Base-by-base conservation (phyloP, 1,140 invertebrate genomes). In the Reticulitermes speratus region DNA sequence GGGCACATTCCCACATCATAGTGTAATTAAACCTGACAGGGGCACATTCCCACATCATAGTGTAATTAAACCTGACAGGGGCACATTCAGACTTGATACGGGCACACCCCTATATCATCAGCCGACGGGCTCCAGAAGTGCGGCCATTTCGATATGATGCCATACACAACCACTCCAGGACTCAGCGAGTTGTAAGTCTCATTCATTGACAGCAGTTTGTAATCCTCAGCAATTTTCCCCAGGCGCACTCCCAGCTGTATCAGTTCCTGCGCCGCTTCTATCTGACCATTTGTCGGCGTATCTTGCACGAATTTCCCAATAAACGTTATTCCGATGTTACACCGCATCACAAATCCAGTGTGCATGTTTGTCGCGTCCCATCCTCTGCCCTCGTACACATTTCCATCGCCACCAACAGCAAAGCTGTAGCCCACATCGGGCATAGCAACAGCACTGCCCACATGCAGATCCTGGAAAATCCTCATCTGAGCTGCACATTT, bases 341-440 rank as follows among this genome's bases (percentile, higher is more conserved):
- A 92, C 75, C 90, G 90, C 89, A 97, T 97, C 88, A 94, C 96
- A 32, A 90, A 90, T 5, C 92, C 93, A 0, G 96, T 93, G 88
- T 97, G 96, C 0, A 95, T 95, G 9, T 96, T 96, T 0, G 94
- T 90, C 8, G 89, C 90, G 44, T 94, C 92, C 94, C 96, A 97
- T 1, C 93, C 94, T 38, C 93, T 90, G 0, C 92, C 94, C 88
- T 93, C 93, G 87, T 93, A 94, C 30, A 93, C 89, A 55, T 92
- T 92, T 5, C 93, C 93, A 84, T 93, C 92, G 32, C 92, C 93
- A 25, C 93, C 92, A 2, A 94, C 87, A 11, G 91, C 16, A 87
- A 94, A 86, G 44, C 52, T 86, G 48, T 91, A 92, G 1, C 91
- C 92, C 82, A 93, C 93, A 86, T 93, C 93, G 21, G 44, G 81